Percentiles rank a stretch among this genome's conserved stretches.
phyloP scores from a whole-genome alignment of 2,113 vertebrate species.

The Amblyornis subalaris region DNA sequence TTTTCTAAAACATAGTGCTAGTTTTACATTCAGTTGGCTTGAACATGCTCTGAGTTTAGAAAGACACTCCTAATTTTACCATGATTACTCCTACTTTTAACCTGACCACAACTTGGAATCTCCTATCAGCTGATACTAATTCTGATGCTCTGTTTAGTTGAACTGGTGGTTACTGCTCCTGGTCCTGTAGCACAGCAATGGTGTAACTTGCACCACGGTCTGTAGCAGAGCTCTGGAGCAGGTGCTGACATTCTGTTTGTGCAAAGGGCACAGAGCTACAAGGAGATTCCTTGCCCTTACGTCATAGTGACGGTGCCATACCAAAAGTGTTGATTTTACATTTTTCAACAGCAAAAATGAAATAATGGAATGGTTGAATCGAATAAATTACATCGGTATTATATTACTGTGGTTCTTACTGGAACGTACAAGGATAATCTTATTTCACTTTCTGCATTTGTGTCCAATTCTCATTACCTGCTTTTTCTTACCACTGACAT shows the following conservation, averaged over 20 bases:
- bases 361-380: not conserved
- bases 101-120: not conserved
- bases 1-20: not conserved
- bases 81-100: rapidly evolving
- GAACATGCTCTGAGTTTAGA: not conserved
- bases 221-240: rapidly evolving
- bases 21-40: not conserved
- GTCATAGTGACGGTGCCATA: rapidly evolving
- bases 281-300: not conserved
- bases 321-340: not conserved
- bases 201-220: rapidly evolving
- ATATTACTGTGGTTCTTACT: not conserved
- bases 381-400: not conserved
- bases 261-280: not conserved
- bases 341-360: not conserved
- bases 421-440: not conserved
- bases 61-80: not conserved
- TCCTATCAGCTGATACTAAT: not conserved
- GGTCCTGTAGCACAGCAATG: rapidly evolving
- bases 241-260: too few species aligned
- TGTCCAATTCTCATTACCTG: not conserved
- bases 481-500: not conserved
- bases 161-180: not conserved
- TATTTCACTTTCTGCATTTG: not conserved
- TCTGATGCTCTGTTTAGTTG: rapidly evolving